Conservation (phyloP, 2,888 invertebrate species). For the Chymomyza fuscimana region DNA sequence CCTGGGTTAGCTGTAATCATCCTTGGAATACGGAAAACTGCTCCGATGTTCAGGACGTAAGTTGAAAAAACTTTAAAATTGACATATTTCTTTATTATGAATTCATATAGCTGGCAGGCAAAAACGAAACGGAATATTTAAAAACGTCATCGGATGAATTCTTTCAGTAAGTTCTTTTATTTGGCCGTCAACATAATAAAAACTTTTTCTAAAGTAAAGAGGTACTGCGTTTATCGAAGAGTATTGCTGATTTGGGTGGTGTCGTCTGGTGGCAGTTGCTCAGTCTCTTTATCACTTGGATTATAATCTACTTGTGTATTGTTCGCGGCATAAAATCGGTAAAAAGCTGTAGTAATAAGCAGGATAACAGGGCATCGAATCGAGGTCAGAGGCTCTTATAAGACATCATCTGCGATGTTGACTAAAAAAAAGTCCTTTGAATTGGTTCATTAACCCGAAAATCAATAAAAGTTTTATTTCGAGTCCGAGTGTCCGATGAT, state of each 20-base stretch:
- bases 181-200: not conserved
- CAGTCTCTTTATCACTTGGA: constrained; percentile 88
- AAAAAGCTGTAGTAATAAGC: not conserved
- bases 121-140: not conserved
- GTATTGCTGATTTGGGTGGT: constrained; percentile 87
- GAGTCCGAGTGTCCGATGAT: no score
- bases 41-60: constrained; percentile 76
- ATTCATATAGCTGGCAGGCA: not conserved
- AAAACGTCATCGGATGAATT: constrained; percentile 81
- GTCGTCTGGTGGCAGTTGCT: constrained; percentile 90
- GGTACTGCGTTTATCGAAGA: constrained; percentile 87
- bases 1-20: constrained; percentile 89
- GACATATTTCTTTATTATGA: not conserved
- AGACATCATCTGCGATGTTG: no score
- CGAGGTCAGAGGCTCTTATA: no score
- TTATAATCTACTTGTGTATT: constrained; percentile 90
- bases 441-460: no score
- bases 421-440: no score
- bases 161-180: constrained; percentile 84
- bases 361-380: not conserved
- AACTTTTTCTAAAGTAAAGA: constrained; percentile 83
- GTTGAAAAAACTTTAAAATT: constrained; percentile 15
- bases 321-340: constrained; percentile 91
- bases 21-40: constrained; percentile 91
- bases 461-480: no score